A percentile compares a stretch with the other conserved stretches of the same genome.
Evolutionary conservation across 2,113 vertebrate species (phyloP).

Genomic region (Melozone crissalis): DNA sequence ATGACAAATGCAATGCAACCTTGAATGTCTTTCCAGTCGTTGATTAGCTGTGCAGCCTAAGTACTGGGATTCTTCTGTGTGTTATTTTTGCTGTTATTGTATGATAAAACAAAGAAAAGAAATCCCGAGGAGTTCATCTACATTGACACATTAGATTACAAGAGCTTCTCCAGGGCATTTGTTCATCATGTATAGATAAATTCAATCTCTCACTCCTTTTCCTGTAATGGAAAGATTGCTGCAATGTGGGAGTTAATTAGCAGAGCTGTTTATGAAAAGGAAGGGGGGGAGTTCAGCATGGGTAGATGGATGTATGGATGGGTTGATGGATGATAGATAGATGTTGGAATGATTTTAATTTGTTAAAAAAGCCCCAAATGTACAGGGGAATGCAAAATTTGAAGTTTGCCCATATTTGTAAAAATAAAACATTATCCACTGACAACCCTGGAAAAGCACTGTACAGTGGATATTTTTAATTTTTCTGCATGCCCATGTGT

Average conservation of each 20-base stretch:
- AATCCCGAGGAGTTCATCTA: constrained; percentile 63
- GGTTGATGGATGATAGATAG: background rate
- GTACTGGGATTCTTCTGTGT: background rate
- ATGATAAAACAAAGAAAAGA: constrained; percentile 59
- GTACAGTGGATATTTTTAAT: background rate
- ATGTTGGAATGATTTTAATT: background rate
- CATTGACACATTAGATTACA: constrained; percentile 46
- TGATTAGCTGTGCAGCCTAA: constrained; percentile 34
- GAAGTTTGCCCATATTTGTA: background rate
- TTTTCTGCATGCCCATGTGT: background rate
- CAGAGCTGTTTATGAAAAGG: constrained; percentile 61
- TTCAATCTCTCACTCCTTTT: constrained; percentile 49
- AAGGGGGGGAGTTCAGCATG: background rate
- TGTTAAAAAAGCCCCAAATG: background rate
- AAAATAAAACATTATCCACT: background rate
- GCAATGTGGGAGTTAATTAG: constrained; percentile 65
- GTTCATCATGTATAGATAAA: constrained; percentile 67
- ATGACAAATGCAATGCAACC: constrained; percentile 23
- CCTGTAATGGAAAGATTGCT: constrained; percentile 29
- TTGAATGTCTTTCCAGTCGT: constrained; percentile 24
- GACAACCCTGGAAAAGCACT: background rate
- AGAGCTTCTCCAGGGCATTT: constrained; percentile 63
- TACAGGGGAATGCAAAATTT: background rate
- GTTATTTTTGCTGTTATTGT: constrained; percentile 44
- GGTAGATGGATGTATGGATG: background rate